These are phyloP conservation scores for Origma solitaria DNA, from an alignment of 2,113 vertebrate genomes.

Conservation along the genomic window DNA sequence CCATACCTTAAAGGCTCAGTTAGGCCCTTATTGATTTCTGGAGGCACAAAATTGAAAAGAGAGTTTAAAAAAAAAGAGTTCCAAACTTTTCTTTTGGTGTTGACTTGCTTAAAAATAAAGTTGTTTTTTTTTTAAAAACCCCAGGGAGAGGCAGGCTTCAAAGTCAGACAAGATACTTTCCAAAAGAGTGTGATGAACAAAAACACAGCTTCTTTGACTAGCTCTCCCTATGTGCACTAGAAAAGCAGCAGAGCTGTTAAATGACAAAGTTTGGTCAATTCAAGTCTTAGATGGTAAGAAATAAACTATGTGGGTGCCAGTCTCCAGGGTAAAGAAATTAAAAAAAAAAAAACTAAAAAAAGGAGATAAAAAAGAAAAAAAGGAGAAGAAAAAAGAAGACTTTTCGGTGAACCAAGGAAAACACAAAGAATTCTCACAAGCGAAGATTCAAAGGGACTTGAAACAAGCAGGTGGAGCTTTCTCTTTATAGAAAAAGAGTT, in stretches of 20 bases:
- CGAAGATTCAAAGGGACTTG: neutral
- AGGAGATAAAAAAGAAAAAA: neutral
- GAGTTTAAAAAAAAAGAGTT: neutral
- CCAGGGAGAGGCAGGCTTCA: neutral
- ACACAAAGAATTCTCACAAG: neutral
- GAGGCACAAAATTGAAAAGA: neutral
- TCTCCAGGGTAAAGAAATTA: neutral
- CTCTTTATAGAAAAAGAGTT: neutral
- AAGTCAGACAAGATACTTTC: neutral
- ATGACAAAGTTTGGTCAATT: neutral
- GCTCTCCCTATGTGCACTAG: neutral
- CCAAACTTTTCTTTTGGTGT: neutral
- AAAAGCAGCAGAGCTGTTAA: neutral
- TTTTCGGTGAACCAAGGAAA: neutral
- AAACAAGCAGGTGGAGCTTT: neutral
- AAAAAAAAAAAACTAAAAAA: neutral
- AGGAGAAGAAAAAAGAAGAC: rapidly evolving
- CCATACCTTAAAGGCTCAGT: neutral
- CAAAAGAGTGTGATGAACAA: neutral
- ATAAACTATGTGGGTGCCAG: neutral
- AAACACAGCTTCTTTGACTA: neutral
- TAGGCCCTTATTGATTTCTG: neutral
- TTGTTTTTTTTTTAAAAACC: neutral
- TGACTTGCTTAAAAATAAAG: neutral
- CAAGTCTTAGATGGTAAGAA: neutral